These are phyloP conservation scores for Drosophila nigrodunni DNA, from an alignment of 1,140 invertebrate genomes.

Conservation along the genomic window DNA sequence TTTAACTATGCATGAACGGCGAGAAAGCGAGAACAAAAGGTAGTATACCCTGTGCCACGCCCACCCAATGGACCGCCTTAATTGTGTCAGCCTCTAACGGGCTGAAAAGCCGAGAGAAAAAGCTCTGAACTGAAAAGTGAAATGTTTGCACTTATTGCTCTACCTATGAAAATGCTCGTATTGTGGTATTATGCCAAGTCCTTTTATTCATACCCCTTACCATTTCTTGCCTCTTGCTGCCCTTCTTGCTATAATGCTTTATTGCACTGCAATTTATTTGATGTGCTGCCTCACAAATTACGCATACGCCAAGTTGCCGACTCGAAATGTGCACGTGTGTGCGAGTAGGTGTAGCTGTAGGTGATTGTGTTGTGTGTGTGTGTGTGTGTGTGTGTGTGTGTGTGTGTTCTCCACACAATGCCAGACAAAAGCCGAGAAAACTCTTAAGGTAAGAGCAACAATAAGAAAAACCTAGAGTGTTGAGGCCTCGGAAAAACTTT, in stretches of 20 bases:
- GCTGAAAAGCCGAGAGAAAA: slow-evolving; percentile 5
- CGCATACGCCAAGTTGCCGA: slow-evolving; percentile 44
- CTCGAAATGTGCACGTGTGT: slow-evolving; percentile 24
- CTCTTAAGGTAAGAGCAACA: slow-evolving; percentile 28
- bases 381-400: slow-evolving; percentile 3
- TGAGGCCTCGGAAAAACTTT: slow-evolving; percentile 34
- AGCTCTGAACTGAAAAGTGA: slow-evolving; percentile 40
- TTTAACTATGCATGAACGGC: too few species aligned
- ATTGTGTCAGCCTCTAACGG: slow-evolving; percentile 33
- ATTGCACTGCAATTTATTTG: slow-evolving; percentile 57
- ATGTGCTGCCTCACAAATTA: slow-evolving; percentile 54
- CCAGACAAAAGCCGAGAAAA: slow-evolving; percentile 26
- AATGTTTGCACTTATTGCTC: slow-evolving; percentile 52
- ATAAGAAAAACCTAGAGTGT: slow-evolving; percentile 11
- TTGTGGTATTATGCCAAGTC: slow-evolving; percentile 22
- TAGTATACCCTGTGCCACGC: slow-evolving; percentile 5
- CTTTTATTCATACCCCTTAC: neutral
- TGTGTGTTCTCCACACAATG: neutral
- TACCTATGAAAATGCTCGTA: slow-evolving; percentile 23
- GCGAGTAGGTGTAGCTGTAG: neutral
- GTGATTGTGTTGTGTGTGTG: neutral
- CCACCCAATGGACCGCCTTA: slow-evolving; percentile 12
- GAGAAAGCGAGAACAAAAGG: neutral
- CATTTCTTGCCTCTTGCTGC: neutral
- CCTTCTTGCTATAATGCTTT: slow-evolving; percentile 24